Evolutionary conservation across 2,113 vertebrate species (phyloP), one percentile per base, ranked within the genome.

Genomic region (Odocoileus hemionus): DNA sequence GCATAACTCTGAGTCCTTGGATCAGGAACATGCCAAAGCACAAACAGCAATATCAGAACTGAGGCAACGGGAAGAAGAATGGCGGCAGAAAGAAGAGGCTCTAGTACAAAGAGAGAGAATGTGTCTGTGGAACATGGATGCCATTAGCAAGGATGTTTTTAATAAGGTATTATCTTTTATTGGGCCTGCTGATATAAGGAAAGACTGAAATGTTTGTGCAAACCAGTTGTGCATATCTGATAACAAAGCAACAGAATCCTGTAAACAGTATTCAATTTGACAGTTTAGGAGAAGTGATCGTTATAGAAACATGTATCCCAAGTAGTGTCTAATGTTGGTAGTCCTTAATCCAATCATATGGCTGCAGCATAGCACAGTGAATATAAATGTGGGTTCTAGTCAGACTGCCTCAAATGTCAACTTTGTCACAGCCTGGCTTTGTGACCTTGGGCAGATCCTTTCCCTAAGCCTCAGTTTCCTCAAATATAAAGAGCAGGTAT

Each of bases 61-160:
- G 96, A 99, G 98, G 9, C 98, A 99, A 97, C 99, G 98, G 1
- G 99, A 99, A 96, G 99, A 99, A 97, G 99, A 99, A 95, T 99
- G 99, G 99, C 99, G 99, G 33, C 99, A 98, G 96, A 99, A 99
- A 98, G 99, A 99, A 98, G 99, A 98, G 96, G 99, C 99, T 89
- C 98, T 99, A 96, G 99, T 99, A 45, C 98, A 99, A 96, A 98
- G 97, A 86, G 99, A 99, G 86, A 99, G 98, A 93, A 99, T 99
- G 98, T 99, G 99, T 97, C 98, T 99, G 12, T 99, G 99, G 98
- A 99, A 99, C 7, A 93, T 98, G 85, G 98, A 99, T 86, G 98
- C 98, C 82, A 95, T 99, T 96, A 99, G 99, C 98, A 99, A 99
- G 98, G 99, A 99, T 52, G 99, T 99, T 85, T 99, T 99, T 98